These are phyloP conservation scores for Xiphias gladius DNA, from an alignment of 2,113 vertebrate genomes.

Conservation along the genomic window DNA sequence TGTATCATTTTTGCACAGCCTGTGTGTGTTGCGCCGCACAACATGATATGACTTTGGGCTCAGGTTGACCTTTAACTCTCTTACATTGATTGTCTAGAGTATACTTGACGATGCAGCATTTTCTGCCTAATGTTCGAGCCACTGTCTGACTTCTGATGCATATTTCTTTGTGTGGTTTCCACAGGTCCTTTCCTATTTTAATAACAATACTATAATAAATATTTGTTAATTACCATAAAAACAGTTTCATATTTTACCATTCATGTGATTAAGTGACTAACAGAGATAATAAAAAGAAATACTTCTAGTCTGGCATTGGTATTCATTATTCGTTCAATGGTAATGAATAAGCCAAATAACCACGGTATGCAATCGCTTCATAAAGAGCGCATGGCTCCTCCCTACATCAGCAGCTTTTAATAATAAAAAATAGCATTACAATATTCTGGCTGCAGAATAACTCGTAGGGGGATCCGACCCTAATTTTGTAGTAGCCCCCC, in stretches of 20 bases:
- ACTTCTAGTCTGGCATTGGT: too few species aligned
- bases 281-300: too few species aligned
- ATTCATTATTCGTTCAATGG: too few species aligned
- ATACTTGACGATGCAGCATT: background rate
- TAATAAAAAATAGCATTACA: background rate
- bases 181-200: background rate
- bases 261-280: too few species aligned
- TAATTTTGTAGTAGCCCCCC: background rate
- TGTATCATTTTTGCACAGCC: background rate
- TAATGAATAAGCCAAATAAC: too few species aligned
- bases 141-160: background rate
- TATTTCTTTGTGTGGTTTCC: background rate
- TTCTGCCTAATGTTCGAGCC: background rate
- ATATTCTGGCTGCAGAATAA: too few species aligned
- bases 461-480: too few species aligned
- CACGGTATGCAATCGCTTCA: too few species aligned
- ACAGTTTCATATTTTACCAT: too few species aligned
- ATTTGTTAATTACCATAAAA: too few species aligned
- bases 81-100: background rate
- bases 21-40: background rate
- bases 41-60: background rate
- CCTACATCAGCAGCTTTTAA: background rate
- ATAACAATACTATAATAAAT: background rate
- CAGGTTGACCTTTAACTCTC: background rate
- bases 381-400: too few species aligned